Percentiles rank a stretch among this genome's conserved stretches.
Conservation (phyloP, 2,113 vertebrate genomes). For the rat (Rattus norvegicus) region GRCr8 NC_086027.1:60544501-60545000, state of each 20-base stretch:
- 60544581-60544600: not conserved
- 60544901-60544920: not conserved
- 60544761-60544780: not conserved
- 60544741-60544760: not conserved
- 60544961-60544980: not conserved
- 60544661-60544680: not conserved
- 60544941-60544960: no score
- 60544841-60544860: not conserved
- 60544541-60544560: not conserved
- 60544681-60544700: not conserved
- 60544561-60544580: not conserved
- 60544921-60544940: not conserved
- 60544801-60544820: no score
- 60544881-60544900: not conserved
- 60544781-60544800: not conserved
- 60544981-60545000: not conserved
- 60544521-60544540: not conserved
- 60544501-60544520: not conserved
- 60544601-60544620: not conserved
- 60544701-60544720: not conserved
- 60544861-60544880: not conserved
- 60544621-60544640: not conserved
- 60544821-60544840: not conserved
- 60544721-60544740: not conserved
- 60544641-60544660: not conserved